A percentile compares a stretch with the other conserved stretches of the same genome.
These are phyloP conservation scores for Acanthosepion esculentum DNA, from an alignment of 2,888 invertebrate species.

Conservation along the genomic window DNA sequence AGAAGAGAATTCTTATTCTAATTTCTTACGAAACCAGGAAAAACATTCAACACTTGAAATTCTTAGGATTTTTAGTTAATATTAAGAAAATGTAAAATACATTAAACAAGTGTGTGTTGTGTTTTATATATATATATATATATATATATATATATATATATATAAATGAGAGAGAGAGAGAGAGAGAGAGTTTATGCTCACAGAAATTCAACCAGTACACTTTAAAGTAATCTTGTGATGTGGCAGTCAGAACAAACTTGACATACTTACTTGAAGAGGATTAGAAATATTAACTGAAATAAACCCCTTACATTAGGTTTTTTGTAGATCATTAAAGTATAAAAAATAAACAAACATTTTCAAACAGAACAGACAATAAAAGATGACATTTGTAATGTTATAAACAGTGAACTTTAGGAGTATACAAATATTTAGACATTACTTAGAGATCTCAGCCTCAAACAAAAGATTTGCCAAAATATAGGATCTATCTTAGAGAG, in stretches of 20 bases:
- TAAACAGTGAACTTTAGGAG: not conserved
- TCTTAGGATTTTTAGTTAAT: not conserved
- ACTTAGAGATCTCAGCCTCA: no score
- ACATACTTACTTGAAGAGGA: not conserved
- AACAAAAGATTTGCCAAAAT: no score
- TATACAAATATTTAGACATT: no score
- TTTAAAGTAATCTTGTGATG: not conserved
- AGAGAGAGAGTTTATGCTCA: not conserved
- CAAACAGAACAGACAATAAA: not conserved
- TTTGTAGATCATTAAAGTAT: not conserved
- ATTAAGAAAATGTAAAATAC: not conserved
- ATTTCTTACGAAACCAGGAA: not conserved
- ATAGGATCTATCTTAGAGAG: no score
- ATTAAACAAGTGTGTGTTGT: no score
- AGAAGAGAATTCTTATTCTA: not conserved
- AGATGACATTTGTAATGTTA: not conserved
- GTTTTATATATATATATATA: not conserved
- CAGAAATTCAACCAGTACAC: not conserved
- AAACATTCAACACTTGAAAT: not conserved
- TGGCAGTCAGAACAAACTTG: not conserved
- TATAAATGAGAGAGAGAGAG: not conserved
- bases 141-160: not conserved
- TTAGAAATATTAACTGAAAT: not conserved
- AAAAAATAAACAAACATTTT: not conserved
- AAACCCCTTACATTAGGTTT: not conserved